Conservation (phyloP, 2,113 vertebrate species). For the Alouatta palliata region DNA sequence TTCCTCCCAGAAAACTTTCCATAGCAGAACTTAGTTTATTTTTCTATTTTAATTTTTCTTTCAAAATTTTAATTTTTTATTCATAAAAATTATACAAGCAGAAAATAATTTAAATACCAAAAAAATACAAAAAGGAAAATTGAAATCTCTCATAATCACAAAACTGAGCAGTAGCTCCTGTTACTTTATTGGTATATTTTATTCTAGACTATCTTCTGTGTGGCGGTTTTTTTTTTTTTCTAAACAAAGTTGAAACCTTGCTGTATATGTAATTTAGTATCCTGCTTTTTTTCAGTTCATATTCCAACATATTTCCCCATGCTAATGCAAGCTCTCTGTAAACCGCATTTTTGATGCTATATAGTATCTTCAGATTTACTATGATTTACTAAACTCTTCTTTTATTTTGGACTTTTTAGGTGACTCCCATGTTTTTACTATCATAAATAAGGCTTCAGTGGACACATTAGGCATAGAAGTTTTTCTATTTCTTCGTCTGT, state of each 20-base stretch:
- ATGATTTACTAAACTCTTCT: not conserved
- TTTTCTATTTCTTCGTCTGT: not conserved
- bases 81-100: conserved; percentile 29
- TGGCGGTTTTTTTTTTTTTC: not conserved
- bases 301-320: not conserved
- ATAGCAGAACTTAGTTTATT: not conserved
- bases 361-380: conserved; percentile 28
- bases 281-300: not conserved
- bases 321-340: not conserved
- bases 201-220: not conserved
- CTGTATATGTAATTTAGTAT: not conserved
- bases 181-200: not conserved
- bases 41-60: conserved; percentile 31
- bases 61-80: conserved; percentile 31
- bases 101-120: conserved; percentile 46
- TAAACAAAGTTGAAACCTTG: not conserved
- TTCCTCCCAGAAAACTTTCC: not conserved
- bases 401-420: not conserved
- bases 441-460: not conserved
- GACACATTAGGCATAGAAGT: not conserved
- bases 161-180: not conserved
- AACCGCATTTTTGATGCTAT: not conserved
- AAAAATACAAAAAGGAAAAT: conserved; percentile 32
- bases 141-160: not conserved
- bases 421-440: not conserved